Base-by-base conservation (phyloP, 2,113 vertebrate species). In the Tyto alba region DNA sequence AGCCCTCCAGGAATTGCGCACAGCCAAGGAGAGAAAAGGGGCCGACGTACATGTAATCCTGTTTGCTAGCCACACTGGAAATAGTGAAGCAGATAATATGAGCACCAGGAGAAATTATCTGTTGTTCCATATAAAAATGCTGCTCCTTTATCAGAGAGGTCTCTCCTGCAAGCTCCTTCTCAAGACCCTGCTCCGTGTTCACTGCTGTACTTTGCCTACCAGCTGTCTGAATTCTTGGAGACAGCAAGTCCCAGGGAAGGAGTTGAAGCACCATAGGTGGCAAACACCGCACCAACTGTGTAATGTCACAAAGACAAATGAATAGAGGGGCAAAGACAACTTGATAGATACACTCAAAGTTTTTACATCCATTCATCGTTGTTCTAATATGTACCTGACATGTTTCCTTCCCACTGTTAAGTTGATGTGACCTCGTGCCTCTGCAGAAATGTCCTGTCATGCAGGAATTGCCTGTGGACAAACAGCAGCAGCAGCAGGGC, bases 41-140 rank as follows among this genome's bases (percentile, higher is more conserved):
- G 30, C 36, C 0, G 0, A 18, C 0, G 3, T 34, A 29, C 5
- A 6, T 20, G 34, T 32, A 20, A 45, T 52, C 68, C 26, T 2
- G 0, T 59, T 60, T 25, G 55, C 38, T 43, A 52, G 11, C 53
- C 38, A 18, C 38, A 5, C 18, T 55, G 56, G 56, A 69, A 47
- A 71, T 45, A 47, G 47, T 71, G 73, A 66, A 38, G 57, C 5
- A 1, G 25, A 32, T 19, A n/a, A 36, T 12, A 27, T 6, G 29
- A 34, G 5, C 47, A 71, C 9, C 7, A 36, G 40, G 26, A 55
- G 25, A 78, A 69, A 55, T 16, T 36, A 7, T 30, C 20, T 43
- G 27, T 34, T 75, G 29, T 32, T 62, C 38, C 34, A 14, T 53
- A 18, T 69, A 62, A 69, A 88, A 88, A 45, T 26, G 26, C 32